phyloP scores from a whole-genome alignment of 2,888 invertebrate species.

The Euphydryas editha region DNA sequence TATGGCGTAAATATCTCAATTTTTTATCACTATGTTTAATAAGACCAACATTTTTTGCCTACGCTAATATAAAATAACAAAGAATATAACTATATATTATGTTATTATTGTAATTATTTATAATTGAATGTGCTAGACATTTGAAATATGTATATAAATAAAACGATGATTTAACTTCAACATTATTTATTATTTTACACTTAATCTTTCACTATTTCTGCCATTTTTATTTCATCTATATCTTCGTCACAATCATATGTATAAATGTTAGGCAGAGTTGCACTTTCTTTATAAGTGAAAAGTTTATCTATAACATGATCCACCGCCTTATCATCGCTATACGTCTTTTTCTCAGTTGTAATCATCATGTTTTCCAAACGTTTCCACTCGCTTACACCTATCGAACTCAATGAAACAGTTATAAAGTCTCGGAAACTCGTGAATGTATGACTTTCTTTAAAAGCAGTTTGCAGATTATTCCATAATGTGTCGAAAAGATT shows the following conservation, averaged over 20 bases:
- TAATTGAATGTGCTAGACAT: no score
- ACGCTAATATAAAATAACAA: no score
- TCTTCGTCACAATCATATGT: constrained; percentile 6
- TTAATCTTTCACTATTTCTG: constrained; percentile 5
- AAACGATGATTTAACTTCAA: neutral
- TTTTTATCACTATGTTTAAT: no score
- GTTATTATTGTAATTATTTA: no score
- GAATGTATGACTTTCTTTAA: neutral
- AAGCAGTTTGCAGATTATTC: neutral
- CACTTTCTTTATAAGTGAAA: constrained; percentile 4
- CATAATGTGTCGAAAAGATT: constrained; percentile 28
- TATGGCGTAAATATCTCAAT: no score
- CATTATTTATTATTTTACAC: neutral
- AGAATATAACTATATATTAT: no score
- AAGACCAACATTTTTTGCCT: no score
- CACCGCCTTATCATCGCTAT: constrained; percentile 6
- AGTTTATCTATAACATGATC: constrained; percentile 16
- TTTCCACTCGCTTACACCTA: neutral
- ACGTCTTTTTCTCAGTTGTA: constrained; percentile 14
- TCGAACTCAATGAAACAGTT: neutral
- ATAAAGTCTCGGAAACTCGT: neutral
- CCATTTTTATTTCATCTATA: constrained; percentile 16
- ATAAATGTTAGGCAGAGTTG: neutral
- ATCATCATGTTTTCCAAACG: neutral
- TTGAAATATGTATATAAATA: neutral